phyloP scores from a whole-genome alignment of 2,797 vertebrate genomes.

The Okamejei kenojei region DNA sequence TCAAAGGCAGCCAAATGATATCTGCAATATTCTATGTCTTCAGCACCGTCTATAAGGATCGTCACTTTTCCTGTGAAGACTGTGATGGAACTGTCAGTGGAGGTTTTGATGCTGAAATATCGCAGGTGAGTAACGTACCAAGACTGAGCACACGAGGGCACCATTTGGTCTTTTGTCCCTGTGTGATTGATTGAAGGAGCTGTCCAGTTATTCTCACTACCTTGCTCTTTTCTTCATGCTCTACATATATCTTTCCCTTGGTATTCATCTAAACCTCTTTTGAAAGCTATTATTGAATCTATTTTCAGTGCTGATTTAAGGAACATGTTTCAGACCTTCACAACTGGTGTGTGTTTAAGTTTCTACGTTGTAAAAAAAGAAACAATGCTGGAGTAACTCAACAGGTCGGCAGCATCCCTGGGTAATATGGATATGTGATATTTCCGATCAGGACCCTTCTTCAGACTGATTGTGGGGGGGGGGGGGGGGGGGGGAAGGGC shows the following conservation, averaged over 20 bases:
- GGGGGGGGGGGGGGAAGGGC: no score
- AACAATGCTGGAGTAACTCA: no score
- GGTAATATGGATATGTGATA: no score
- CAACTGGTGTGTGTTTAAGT: not conserved
- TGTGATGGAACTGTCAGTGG: slow-evolving; percentile 84
- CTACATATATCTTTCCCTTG: not conserved
- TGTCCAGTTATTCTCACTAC: not conserved
- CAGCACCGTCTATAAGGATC: slow-evolving; percentile 74
- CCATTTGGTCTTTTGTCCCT: not conserved
- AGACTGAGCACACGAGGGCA: not conserved
- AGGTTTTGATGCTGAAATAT: slow-evolving; percentile 82
- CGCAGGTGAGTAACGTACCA: slow-evolving; percentile 65
- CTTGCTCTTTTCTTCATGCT: not conserved
- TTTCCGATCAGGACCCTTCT: no score
- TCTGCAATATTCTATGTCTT: slow-evolving; percentile 41
- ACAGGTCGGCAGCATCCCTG: no score
- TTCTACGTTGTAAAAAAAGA: no score
- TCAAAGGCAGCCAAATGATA: not conserved
- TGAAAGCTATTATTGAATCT: not conserved
- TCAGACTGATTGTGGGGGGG: no score
- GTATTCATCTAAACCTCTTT: not conserved
- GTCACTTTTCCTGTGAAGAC: slow-evolving; percentile 91
- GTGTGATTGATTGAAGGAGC: not conserved
- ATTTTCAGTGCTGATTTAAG: not conserved
- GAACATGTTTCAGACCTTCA: not conserved